These are phyloP conservation scores for Yponomeuta cagnagella DNA, from an alignment of 2,888 invertebrate species.

Conservation along the genomic window DNA sequence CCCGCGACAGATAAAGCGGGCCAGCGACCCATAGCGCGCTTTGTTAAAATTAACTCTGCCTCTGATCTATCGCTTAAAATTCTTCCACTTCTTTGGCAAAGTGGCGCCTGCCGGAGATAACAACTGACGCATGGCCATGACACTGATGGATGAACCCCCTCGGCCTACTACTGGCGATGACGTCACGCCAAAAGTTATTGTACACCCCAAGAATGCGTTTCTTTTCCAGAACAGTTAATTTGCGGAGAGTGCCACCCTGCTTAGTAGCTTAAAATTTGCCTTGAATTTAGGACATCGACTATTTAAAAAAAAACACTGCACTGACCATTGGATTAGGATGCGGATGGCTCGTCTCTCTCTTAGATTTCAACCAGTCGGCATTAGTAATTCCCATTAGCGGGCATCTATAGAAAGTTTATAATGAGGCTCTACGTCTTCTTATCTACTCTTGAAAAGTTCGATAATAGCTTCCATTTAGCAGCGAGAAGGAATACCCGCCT, in stretches of 20 bases:
- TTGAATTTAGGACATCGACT: background rate
- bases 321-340: no score
- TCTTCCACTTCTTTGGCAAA: background rate
- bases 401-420: constrained; percentile 21
- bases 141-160: constrained; percentile 17
- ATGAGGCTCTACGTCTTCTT: constrained; percentile 30
- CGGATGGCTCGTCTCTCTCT: no score
- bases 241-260: background rate
- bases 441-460: constrained; percentile 47
- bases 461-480: constrained; percentile 51
- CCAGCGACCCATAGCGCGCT: background rate
- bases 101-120: constrained; percentile 16
- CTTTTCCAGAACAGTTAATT: background rate
- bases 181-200: constrained; percentile 5
- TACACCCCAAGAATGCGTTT: constrained; percentile 4
- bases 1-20: no score
- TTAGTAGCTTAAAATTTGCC: background rate
- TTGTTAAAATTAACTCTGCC: background rate
- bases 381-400: constrained; percentile 20
- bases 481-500: constrained; percentile 27
- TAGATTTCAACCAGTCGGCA: no score
- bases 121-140: constrained; percentile 11
- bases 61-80: constrained; percentile 7
- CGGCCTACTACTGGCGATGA: constrained; percentile 8
- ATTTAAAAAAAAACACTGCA: no score